Base-by-base conservation (phyloP, 2,888 invertebrate genomes). In the Penaeus monodon region DNA sequence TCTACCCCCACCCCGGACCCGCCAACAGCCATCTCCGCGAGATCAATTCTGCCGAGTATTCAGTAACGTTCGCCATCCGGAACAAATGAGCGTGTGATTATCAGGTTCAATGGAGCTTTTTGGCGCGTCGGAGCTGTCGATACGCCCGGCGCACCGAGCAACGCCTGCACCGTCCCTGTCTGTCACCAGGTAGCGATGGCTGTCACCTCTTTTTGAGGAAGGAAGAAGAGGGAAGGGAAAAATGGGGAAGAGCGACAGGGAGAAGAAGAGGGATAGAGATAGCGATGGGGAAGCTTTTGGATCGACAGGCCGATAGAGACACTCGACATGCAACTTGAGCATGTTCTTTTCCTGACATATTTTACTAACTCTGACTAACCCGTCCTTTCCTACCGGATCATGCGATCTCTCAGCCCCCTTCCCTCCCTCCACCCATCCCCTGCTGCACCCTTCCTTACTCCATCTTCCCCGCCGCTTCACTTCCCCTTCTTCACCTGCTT, bases 11-110 rank as follows among this genome's bases (percentile, higher is more conserved):
- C 44, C 79, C n/a, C 17, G 63, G 6, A 27, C 79, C 24, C 79
- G 22, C 79, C 79, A 49, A 57, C 57, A 57, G 24, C 77, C 49
- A 33, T 65, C 49, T 70, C 70, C 27, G 68, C 20, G 44, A 65
- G 83, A 83, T 83, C 83, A 83, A 83, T 76, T 83, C 83, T 64
- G 57, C 74, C 74, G 83, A 76, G 64, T 76, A 83, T 76, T 83
- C 83, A 83, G 76, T 65, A 76, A 33, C 33, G 83, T 33, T 83
- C 76, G 83, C 73, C 74, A 73, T 64, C 83, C 83, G 83, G 83
- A 83, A 83, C 83, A 73, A 83, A 83, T 83, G 83, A 83, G 83
- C 83, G 83, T 24, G 83, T 83, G 83, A 83, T 83, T 83, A 83
- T 83, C 74, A 76, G 83, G 74, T 83, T 83, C 83, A 83, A 83